Percentiles rank a stretch among this genome's conserved stretches.
Conservation (phyloP, 2,888 invertebrate species). For the Caenorhabditis sp. region DNA sequence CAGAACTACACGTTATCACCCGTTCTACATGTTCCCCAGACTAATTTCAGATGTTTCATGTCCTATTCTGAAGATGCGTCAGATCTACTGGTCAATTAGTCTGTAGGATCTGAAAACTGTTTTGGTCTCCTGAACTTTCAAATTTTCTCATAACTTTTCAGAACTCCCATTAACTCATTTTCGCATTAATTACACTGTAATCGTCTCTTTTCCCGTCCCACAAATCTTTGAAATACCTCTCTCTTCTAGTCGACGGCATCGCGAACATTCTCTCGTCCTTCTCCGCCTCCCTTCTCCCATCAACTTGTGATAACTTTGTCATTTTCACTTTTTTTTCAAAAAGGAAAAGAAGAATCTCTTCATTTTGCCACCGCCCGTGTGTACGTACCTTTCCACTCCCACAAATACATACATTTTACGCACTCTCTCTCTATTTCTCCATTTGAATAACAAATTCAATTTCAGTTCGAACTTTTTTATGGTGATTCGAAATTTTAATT, state of each 20-base stretch:
- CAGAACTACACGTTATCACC: slow-evolving; percentile 1
- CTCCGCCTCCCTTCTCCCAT: slow-evolving; percentile 13
- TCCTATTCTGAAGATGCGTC: not conserved
- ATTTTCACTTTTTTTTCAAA: slow-evolving; percentile 52
- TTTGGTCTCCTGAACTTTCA: not conserved
- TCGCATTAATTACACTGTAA: not conserved
- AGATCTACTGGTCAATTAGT: not conserved
- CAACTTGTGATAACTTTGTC: slow-evolving; percentile 60
- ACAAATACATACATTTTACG: slow-evolving; percentile 20
- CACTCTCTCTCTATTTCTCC: too few species aligned
- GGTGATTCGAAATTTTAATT: slow-evolving; percentile 20
- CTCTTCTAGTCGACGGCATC: slow-evolving; percentile 25
- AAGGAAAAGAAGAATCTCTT: not conserved
- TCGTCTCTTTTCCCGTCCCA: slow-evolving; percentile 6
- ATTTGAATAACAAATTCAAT: slow-evolving; percentile 52
- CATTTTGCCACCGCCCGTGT: slow-evolving; percentile 2
- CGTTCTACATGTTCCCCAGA: not conserved
- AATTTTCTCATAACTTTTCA: not conserved
- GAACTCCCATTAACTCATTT: not conserved
- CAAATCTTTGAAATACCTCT: slow-evolving; percentile 41
- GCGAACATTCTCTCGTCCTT: slow-evolving; percentile 43
- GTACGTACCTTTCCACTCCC: not conserved
- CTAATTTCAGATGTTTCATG: too few species aligned
- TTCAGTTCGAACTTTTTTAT: slow-evolving; percentile 16
- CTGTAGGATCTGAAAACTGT: not conserved